A percentile compares a stretch with the other conserved stretches of the same genome.
Conservation (phyloP, 37 sponge, comb jelly and placozoan species). For the Theonella swinhoei region DNA sequence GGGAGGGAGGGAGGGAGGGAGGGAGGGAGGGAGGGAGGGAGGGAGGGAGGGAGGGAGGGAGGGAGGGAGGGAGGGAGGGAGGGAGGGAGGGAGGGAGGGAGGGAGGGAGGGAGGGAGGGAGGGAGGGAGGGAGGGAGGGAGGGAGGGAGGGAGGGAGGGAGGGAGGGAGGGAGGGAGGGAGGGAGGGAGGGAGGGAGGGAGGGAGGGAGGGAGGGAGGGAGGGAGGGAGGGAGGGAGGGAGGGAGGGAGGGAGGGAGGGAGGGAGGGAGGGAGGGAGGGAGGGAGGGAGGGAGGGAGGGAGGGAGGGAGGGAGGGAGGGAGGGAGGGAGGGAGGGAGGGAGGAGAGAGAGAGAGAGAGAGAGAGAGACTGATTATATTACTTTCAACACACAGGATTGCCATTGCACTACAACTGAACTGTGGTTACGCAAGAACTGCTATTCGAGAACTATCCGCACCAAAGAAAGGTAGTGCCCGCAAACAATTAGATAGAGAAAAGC, state of each 20-base stretch:
- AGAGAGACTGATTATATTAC: too few species aligned
- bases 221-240: constrained; percentile 13
- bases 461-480: neutral
- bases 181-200: constrained; percentile 24
- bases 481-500: neutral
- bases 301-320: neutral
- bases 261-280: constrained; percentile 3
- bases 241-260: constrained; percentile 13
- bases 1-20: too few species aligned
- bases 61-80: too few species aligned
- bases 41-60: too few species aligned
- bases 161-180: constrained; percentile 32
- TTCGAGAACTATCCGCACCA: neutral
- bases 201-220: constrained; percentile 29
- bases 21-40: too few species aligned
- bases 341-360: constrained; percentile 1
- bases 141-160: constrained; percentile 20
- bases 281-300: constrained; percentile 7
- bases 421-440: neutral
- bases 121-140: constrained; percentile 24
- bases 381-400: too few species aligned
- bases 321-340: too few species aligned
- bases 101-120: constrained; percentile 21
- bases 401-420: too few species aligned
- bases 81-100: constrained; percentile 26